Evolutionary conservation across 2,797 vertebrate species (phyloP), one percentile per base, ranked within the genome.

Genomic region (Percopsis omiscomaycus): DNA sequence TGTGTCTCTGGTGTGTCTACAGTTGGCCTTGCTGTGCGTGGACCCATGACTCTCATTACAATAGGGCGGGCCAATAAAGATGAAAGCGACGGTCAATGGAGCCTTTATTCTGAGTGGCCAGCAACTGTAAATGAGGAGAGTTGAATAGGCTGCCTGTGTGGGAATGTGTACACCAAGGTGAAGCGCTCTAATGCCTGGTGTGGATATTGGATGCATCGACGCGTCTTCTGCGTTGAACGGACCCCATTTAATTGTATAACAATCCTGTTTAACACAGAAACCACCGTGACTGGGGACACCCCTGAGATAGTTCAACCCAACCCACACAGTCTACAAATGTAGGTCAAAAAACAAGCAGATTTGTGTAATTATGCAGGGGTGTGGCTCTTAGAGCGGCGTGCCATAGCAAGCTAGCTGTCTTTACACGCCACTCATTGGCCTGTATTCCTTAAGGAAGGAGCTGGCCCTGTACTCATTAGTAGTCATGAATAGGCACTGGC

Each of bases 321-420:
- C 72, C 74, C 78, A 78, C 70, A 71, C 69, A 80, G 66, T 68
- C 73, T 82, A 83, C 75, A 83, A 78, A 84, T 64, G 57, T 75
- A 66, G 85, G 84, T 84, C 83, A 89, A 44, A 82, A 87, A 85
- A 84, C 79, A 87, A 77, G 68, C 81, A 71, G 75, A 85, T 86
- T 75, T 84, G 77, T 78, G 73, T 86, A 82, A 89, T 85, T 88
- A 81, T 69, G 78, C 27, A 37, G 47, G 66, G 66, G 72, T 4
- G 73, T 82, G 77, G 60, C 76, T 82, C 75, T 77, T 78, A 61
- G 55, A 75, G 69, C 48, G 57, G 55, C 69, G 64, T 37, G 48
- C 63, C 61, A 49, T 28, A 68, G 56, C 69, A 62, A 70, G 64
- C 15, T 9, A 60, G 57, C 55, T 28, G 55, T 74, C 46, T 59